Evolutionary conservation across 2,797 vertebrate genomes (phyloP), one percentile per base, ranked within the genome.

Genomic region (Enteromius viviparus): DNA sequence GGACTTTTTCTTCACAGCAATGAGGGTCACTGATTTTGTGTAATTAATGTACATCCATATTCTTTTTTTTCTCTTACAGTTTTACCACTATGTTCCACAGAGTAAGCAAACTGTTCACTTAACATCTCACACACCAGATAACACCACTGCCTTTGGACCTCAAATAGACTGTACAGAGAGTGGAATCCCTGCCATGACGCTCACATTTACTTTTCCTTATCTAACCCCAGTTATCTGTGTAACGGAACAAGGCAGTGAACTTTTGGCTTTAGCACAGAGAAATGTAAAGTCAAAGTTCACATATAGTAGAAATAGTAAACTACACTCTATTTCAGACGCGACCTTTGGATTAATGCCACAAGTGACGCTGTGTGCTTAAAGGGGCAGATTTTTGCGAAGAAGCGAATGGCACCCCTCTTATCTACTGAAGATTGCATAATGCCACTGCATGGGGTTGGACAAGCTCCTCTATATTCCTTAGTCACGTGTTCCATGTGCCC

Each of bases 61-160:
- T 23, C 34, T 69, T 47, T 47, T 47, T 69, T 15, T 42, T 45
- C 45, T 70, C 69, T 26, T 26, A 42, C 19, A 78, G 72, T 19
- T 65, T 42, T 66, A 29, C 75, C 66, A 64, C 29, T 40, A 42
- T 4, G 42, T 75, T 72, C 58, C 55, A 79, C 78, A 72, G 68
- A 29, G 58, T 26, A 81, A 47, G 81, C 40, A 3, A 14, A 53
- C 3, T 9, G 65, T 49, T 76, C 53, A 42, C 53, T 15, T 75
- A 42, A 32, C 26, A 68, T 81, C 85, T 71, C 58, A 76, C 69
- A 80, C 23, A 62, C n/a, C 47, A 86, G 26, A 86, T 76, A 86
- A 80, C 79, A 86, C 71, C 62, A 83, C 81, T 65, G 81, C 74
- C 87, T 91, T 90, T 64, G 89, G 81, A 89, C 89, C 85, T 77